Conservation (phyloP, 2,797 vertebrate species). For the Coregonus suidteri region DNA sequence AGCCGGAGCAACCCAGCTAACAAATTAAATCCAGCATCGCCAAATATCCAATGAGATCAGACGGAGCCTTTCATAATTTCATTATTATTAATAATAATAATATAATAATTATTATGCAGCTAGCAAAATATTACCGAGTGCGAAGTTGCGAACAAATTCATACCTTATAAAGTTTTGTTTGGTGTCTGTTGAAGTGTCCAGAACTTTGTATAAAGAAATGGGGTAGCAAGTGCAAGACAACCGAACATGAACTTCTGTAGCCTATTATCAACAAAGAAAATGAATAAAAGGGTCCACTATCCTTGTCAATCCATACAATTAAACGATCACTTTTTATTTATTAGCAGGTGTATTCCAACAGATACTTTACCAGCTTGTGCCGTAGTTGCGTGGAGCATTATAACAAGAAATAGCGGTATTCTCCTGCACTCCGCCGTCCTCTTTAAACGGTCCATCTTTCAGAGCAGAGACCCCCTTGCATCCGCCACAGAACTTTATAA, state of each 20-base stretch:
- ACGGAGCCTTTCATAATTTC: slow-evolving; percentile 5
- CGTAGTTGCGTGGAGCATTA: slow-evolving; percentile 60
- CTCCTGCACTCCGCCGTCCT: slow-evolving; percentile 58
- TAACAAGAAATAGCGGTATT: slow-evolving; percentile 57
- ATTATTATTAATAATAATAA: not conserved
- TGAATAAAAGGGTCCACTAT: not conserved
- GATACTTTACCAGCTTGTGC: slow-evolving; percentile 73
- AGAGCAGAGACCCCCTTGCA: slow-evolving; percentile 49
- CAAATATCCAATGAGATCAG: slow-evolving; percentile 19
- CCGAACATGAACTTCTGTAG: not conserved
- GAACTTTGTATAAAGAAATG: not conserved
- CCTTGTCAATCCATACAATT: not conserved
- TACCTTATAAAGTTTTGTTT: not conserved
- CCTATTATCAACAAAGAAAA: not conserved
- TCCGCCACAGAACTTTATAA: slow-evolving; percentile 53
- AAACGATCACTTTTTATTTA: not conserved
- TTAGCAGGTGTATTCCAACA: slow-evolving; percentile 10
- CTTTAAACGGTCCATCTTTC: slow-evolving; percentile 70
- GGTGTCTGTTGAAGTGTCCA: not conserved
- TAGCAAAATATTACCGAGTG: not conserved
- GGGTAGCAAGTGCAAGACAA: not conserved
- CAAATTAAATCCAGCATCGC: slow-evolving; percentile 51
- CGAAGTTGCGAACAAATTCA: not conserved
- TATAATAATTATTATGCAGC: not conserved
- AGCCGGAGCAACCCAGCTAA: slow-evolving; percentile 36